Conservation (phyloP, 2,797 vertebrate species). For the Sebastes umbrosus region DNA sequence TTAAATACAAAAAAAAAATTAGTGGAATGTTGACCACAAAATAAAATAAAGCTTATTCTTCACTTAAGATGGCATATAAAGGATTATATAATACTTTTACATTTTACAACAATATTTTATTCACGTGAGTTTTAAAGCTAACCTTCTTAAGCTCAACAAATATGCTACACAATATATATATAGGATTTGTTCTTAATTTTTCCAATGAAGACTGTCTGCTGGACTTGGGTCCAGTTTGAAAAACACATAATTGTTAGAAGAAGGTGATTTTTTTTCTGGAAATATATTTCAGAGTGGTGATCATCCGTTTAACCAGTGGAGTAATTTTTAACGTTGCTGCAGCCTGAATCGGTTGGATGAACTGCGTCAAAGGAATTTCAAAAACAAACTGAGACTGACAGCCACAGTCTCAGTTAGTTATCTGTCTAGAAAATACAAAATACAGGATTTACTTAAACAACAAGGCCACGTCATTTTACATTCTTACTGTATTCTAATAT, state of each 20-base stretch:
- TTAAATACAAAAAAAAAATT: too few species aligned
- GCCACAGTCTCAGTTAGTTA: not conserved
- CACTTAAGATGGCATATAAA: not conserved
- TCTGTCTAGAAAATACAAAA: not conserved
- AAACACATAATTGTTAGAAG: not conserved
- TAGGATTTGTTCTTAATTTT: too few species aligned
- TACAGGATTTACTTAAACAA: not conserved
- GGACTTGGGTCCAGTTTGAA: too few species aligned
- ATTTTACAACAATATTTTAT: not conserved
- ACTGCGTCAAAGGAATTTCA: not conserved
- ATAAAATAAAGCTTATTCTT: not conserved
- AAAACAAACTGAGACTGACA: not conserved
- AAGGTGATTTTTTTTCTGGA: not conserved
- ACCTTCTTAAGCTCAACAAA: too few species aligned
- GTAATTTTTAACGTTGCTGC: not conserved
- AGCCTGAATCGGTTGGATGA: not conserved
- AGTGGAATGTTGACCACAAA: too few species aligned
- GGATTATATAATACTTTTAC: not conserved
- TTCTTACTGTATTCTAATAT: not conserved
- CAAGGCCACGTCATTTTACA: not conserved
- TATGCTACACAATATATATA: too few species aligned
- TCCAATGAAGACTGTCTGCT: too few species aligned
- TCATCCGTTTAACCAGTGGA: not conserved
- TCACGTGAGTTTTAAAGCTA: not conserved
- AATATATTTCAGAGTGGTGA: not conserved